phyloP scores from a whole-genome alignment of 2,797 vertebrate genomes.

The Poecilia gillii region DNA sequence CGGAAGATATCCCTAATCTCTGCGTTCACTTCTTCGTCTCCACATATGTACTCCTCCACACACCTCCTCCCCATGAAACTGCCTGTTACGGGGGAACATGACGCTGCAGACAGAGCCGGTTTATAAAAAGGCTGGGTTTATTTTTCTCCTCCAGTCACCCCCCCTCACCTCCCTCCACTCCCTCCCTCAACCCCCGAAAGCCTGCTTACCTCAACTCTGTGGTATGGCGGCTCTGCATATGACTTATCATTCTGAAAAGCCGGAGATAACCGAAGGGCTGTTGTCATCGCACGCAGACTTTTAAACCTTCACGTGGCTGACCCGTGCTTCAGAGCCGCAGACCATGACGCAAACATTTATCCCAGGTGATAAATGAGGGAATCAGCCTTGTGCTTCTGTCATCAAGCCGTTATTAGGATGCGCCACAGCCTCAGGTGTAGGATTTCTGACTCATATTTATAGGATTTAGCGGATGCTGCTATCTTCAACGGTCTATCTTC shows the following conservation, averaged over 20 bases:
- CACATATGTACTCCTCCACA: neutral
- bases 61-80: slow-evolving; percentile 32
- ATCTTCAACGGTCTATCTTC: slow-evolving; percentile 29
- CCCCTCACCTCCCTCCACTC: accelerated
- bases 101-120: slow-evolving; percentile 63
- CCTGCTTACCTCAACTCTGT: slow-evolving; percentile 57
- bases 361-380: slow-evolving; percentile 56
- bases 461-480: slow-evolving; percentile 41
- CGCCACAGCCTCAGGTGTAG: slow-evolving; percentile 57
- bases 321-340: slow-evolving; percentile 33
- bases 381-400: slow-evolving; percentile 62
- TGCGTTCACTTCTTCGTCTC: neutral
- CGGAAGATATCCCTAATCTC: slow-evolving; percentile 21
- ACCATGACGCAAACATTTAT: slow-evolving; percentile 55
- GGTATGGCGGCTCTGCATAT: slow-evolving; percentile 60
- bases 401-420: slow-evolving; percentile 29
- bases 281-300: slow-evolving; percentile 40
- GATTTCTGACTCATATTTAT: slow-evolving; percentile 69
- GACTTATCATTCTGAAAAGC: slow-evolving; percentile 38
- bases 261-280: slow-evolving; percentile 38
- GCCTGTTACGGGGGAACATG: slow-evolving; percentile 58
- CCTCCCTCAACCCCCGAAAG: neutral
- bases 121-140: slow-evolving; percentile 65
- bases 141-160: slow-evolving; percentile 37
- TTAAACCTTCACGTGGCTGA: slow-evolving; percentile 15